Evolutionary conservation across 2,113 vertebrate species (phyloP), one percentile per base, ranked within the genome.

Genomic region (Terrapene triunguis): DNA sequence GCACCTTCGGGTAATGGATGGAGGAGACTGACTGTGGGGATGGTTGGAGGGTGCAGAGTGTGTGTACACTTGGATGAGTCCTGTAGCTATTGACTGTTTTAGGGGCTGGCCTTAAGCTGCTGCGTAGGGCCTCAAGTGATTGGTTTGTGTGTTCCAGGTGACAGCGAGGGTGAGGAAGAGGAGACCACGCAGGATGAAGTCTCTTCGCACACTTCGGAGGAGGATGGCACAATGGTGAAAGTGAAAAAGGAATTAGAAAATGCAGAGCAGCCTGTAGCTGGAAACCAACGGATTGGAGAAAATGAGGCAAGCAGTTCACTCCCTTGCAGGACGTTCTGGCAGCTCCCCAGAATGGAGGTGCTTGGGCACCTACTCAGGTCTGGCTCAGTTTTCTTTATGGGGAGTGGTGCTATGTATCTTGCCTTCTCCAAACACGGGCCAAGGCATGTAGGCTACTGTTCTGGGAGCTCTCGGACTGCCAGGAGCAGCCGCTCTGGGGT

Each of bases 151-250:
- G 47, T 98, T 98, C 87, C 85, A 99, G 98, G 98, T 97, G 98
- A 98, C 95, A 99, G 98, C 4, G 98, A 99, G 80, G 98, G 94
- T 24, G 88, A 89, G 35, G 97, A 98, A 14, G 98, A 98, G 89
- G 98, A 98, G 89, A 98, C 98, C 44, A 98, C 98, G n/a, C 98
- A 98, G 92, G 98, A 99, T 95, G 98, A 98, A 97, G 97, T 97
- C 86, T 99, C 98, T 94, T 99, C 98, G 74, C 98, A 98, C 72
- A 98, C 98, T 1, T 98, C 98, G 3, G 98, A 98, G 94, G 98
- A 98, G 92, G 98, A 98, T 85, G 97, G 97, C 57, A 96, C 97
- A 59, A 50, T 94, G 90, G 96, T 98, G 89, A 98, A 98, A 91
- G 98, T 98, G 95, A 98, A 98, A 87, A 98, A 98, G 74, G 98